Conservation (phyloP, 2,113 vertebrate genomes). For the Nerophis lumbriciformis region DNA sequence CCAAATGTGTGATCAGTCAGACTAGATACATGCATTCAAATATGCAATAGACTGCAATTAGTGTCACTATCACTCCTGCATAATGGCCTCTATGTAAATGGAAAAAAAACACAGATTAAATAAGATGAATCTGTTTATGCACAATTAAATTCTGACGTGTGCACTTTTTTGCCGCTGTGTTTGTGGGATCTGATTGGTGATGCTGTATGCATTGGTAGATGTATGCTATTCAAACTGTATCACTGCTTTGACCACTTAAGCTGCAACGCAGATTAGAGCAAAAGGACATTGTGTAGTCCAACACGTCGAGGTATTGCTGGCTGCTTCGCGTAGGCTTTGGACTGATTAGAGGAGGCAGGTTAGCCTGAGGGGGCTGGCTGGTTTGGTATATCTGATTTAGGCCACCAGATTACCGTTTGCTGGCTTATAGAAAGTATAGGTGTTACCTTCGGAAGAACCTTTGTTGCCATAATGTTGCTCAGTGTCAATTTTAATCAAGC, state of each 20-base stretch:
- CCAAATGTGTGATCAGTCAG: conserved; percentile 38
- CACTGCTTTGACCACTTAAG: conserved; percentile 3
- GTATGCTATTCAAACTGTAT: not conserved
- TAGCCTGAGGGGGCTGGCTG: conserved; percentile 39
- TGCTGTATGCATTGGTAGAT: not conserved
- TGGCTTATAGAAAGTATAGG: conserved; percentile 28
- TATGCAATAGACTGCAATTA: not conserved
- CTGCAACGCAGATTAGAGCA: conserved; percentile 29
- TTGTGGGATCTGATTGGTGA: not conserved
- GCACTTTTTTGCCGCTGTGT: not conserved
- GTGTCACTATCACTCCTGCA: not conserved
- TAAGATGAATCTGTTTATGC: no score
- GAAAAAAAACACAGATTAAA: no score
- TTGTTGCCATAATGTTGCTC: not conserved
- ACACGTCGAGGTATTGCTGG: conserved; percentile 43
- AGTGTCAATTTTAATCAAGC: not conserved
- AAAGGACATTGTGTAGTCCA: conserved; percentile 25
- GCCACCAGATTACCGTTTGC: conserved; percentile 45
- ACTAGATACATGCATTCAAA: conserved; percentile 19
- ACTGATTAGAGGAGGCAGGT: conserved; percentile 59
- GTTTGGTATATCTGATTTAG: conserved; percentile 45
- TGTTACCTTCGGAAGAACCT: conserved; percentile 20
- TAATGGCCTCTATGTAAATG: not conserved
- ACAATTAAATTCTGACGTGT: no score
- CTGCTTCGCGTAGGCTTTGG: conserved; percentile 43